Evolutionary conservation across 2,888 invertebrate species (phyloP), one percentile per base, ranked within the genome.

Genomic region (Cerastis leucographa): DNA sequence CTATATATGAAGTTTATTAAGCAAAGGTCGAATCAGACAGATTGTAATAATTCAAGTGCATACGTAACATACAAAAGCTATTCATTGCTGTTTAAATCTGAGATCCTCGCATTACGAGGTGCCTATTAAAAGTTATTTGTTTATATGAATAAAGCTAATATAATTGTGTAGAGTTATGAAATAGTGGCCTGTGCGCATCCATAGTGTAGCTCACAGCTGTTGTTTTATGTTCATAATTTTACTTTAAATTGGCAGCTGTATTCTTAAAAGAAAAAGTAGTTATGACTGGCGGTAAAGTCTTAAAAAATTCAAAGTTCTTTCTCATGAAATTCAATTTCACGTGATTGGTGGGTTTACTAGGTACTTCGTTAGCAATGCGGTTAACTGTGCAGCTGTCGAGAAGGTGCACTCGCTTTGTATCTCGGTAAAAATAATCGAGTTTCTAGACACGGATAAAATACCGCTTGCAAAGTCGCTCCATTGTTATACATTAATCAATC

Each of bases 391-490:
- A 76, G 81, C 74, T 83, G 75, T 59, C 29, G 74, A 80, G 74
- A 79, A 83, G 78, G 68, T 81, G 82, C 79, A 81, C 44, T 61
- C 56, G 64, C 76, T 82, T 81, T 79, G 77, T 85, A 80, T 85
- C 70, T 84, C 62, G 61, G 46, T 74, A 72, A 81, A 85, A 81
- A 85, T 83, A 85, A 85, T 85, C 56, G 70, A 81, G 86, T 88
- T 84, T 82, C 71, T 79, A 86, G 78, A 74, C 74, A 76, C 65
- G 76, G 69, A 82, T 77, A 80, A 85, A 82, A 71, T 81, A 82
- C 73, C 78, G 87, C 76, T 91, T 91, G 86, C 89, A 87, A 92
- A 91, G 91, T 83, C 77, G 71, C 81, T 89, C 89, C 85, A 91
- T 91, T 91, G 89, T 90, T 90, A 75, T 81, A 83, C 81, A 81